Base-by-base conservation (phyloP, 2,888 invertebrate species). In the Galerucella calmariensis region DNA sequence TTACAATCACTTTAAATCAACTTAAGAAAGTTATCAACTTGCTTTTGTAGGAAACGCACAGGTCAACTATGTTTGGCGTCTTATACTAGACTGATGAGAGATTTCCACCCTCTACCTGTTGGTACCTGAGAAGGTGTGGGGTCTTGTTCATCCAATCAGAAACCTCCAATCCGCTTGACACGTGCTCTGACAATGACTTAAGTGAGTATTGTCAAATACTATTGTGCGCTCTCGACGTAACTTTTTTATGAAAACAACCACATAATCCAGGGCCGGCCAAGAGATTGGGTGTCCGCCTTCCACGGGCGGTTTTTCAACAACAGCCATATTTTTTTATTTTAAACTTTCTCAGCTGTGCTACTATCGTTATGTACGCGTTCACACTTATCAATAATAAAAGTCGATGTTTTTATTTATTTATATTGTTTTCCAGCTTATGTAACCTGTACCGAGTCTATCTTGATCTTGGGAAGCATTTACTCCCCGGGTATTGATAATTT, bases 91-190 rank as follows among this genome's bases (percentile, higher is more conserved):
- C 80, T 80, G 80, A 75, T 48, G 62, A 72, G 73, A 69, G 69
- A 75, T 75, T 73, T 71, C 80, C 81, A 82, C 82, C 81, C 81
- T 82, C 81, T 80, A 81, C 81, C 81, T 58, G 72, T 67, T 73
- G 51, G 81, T 78, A 77, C 75, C 78, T 77, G 79, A 75, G 72
- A 75, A 81, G 80, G 82, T 81, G 82, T 82, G 82, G 82, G 82
- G 78, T 81, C 79, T 75, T 69, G 75, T 65, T 65, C 76, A 77
- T 77, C 80, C 81, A 81, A 81, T 80, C 66, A 66, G 77, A 77
- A 72, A 51, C 65, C 27, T 62, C 71, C 67, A 67, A 74, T 69
- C 66, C 35, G 67, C 74, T 74, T 78, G 79, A 79, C 79, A 79
- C 79, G 78, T 77, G 79, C 78, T 78, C 72, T 71, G 62, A 75